Conservation (phyloP, 2,113 vertebrate genomes). For the Prochilodus magdalenae region DNA sequence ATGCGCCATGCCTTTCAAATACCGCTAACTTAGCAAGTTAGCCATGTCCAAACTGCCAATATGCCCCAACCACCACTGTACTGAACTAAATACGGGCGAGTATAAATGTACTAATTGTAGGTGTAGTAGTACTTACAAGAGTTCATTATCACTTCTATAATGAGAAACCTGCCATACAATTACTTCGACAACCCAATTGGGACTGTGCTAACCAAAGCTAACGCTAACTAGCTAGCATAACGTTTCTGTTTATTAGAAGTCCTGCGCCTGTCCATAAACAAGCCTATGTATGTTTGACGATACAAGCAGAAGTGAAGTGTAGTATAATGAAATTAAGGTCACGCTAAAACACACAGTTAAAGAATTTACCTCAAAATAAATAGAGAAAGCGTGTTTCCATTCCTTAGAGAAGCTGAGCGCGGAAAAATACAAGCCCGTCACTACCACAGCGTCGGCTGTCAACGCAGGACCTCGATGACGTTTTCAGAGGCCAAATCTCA, state of each 20-base stretch:
- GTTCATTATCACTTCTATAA: no score
- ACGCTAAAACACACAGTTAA: background rate
- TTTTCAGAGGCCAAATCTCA: background rate
- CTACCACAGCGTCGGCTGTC: conserved; percentile 6
- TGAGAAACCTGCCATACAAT: no score
- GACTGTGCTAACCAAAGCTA: background rate
- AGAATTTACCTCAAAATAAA: conserved; percentile 3
- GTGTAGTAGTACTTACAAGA: no score
- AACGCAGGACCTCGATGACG: conserved; percentile 11
- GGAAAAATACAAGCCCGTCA: conserved; percentile 39
- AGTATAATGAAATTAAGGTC: background rate
- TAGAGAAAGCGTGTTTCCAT: conserved; percentile 1
- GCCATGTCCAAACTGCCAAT: no score
- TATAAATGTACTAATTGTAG: no score
- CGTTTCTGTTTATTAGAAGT: no score
- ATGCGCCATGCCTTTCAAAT: no score
- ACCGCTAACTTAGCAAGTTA: no score
- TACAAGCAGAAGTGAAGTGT: background rate
- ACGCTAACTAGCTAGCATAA: background rate
- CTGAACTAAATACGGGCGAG: no score
- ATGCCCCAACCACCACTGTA: no score
- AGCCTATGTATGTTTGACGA: background rate
- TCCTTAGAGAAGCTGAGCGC: conserved; percentile 37
- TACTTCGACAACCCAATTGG: no score
- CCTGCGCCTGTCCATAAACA: background rate